A percentile compares a stretch with the other conserved stretches of the same genome.
These are phyloP conservation scores for Calidris pugnax DNA, from an alignment of 2,113 vertebrate genomes.

Conservation along the genomic window DNA sequence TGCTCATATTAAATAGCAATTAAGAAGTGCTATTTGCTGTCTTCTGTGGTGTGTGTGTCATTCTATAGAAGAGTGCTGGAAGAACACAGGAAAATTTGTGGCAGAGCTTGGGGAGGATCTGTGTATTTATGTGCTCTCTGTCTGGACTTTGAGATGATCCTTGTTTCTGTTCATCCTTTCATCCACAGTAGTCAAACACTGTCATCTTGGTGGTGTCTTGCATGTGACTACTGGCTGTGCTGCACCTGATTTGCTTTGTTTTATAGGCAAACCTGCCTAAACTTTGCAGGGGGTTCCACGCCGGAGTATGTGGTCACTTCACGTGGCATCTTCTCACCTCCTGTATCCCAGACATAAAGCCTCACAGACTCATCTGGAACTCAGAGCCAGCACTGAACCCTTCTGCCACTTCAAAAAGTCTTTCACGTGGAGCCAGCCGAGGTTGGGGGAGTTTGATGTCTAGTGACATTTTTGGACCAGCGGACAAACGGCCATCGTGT, in stretches of 20 bases:
- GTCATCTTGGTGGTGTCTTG: neutral
- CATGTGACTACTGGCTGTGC: neutral
- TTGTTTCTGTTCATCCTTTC: neutral
- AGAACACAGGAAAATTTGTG: neutral
- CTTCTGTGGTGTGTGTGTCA: fast-evolving
- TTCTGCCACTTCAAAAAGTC: neutral
- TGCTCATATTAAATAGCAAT: neutral
- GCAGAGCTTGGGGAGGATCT: neutral
- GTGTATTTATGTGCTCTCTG: neutral
- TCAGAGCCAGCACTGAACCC: neutral
- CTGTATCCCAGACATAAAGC: neutral
- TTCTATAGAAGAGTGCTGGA: neutral
- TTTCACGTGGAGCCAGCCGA: neutral
- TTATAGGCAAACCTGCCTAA: neutral
- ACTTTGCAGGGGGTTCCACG: neutral
- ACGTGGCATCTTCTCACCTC: neutral
- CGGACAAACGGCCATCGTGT: too few species aligned
- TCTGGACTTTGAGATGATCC: neutral
- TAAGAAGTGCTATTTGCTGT: neutral
- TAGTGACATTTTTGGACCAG: neutral
- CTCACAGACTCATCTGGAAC: neutral
- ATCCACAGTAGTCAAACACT: neutral
- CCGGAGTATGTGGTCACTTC: neutral
- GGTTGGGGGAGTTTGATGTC: neutral
- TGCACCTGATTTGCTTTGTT: neutral